Evolutionary conservation across 1,140 invertebrate genomes (phyloP).

Genomic region (Drosophila obscura): DNA sequence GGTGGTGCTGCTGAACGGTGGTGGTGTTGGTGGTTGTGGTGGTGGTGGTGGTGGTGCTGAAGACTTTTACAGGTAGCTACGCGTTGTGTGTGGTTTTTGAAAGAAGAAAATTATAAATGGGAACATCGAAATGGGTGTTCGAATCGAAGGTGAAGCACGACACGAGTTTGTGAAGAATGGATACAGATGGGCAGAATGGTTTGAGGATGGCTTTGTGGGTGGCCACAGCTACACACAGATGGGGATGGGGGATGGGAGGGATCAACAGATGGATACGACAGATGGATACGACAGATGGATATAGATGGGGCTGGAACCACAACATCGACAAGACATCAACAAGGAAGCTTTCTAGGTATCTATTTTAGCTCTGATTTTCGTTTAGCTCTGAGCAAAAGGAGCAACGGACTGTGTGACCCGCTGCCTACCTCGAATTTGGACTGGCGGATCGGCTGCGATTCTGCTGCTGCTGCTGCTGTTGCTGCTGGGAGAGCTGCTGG

Average conservation of each 20-base stretch:
- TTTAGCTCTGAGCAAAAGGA: constrained; percentile 1
- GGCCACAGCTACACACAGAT: constrained; percentile 41
- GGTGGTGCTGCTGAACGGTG: constrained; percentile 8
- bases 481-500: constrained; percentile 65
- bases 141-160: neutral
- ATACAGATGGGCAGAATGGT: neutral
- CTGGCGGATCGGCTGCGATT: constrained; percentile 83
- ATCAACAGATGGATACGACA: neutral
- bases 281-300: no score
- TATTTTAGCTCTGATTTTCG: constrained; percentile 1
- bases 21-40: neutral
- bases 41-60: constrained; percentile 3
- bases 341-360: constrained; percentile 10
- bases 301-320: no score
- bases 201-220: no score
- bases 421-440: constrained; percentile 82
- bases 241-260: constrained; percentile 11
- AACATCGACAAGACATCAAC: constrained; percentile 18
- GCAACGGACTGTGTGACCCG: constrained; percentile 35
- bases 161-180: neutral
- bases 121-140: constrained; percentile 12
- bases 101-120: constrained; percentile 48
- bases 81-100: constrained; percentile 46
- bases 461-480: constrained; percentile 48
- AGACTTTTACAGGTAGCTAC: constrained; percentile 57